Evolutionary conservation across 2,113 vertebrate species (phyloP).

Genomic region (Nothobranchius furzeri): DNA sequence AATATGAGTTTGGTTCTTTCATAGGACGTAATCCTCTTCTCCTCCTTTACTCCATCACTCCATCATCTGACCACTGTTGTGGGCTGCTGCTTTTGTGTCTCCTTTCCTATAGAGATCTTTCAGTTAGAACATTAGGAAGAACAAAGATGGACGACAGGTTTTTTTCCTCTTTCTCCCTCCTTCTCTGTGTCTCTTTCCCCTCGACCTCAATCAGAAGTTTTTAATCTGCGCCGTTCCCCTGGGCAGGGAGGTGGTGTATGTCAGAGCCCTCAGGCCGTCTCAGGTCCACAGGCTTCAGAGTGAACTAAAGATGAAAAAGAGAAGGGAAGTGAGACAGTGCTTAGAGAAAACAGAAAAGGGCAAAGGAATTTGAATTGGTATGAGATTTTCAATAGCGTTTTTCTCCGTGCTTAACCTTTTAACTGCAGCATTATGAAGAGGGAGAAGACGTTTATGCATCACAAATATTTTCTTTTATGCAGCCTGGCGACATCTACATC

Average conservation of each 20-base stretch:
- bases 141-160: constrained; percentile 70
- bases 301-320: constrained; percentile 74
- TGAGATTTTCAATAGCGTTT: constrained; percentile 39
- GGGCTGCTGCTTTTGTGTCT: constrained; percentile 50
- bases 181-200: constrained; percentile 47
- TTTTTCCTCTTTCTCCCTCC: constrained; percentile 40
- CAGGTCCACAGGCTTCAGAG: constrained; percentile 63
- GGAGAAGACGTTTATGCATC: constrained; percentile 36
- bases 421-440: constrained; percentile 41
- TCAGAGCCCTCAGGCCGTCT: constrained; percentile 63
- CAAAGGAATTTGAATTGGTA: constrained; percentile 55
- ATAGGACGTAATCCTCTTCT: constrained; percentile 46
- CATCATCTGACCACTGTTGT: constrained; percentile 57
- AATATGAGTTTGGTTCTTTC: constrained; percentile 59
- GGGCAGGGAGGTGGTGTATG: constrained; percentile 66
- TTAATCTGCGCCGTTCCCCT: constrained; percentile 63
- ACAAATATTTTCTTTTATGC: constrained; percentile 34
- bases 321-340: constrained; percentile 57
- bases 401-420: constrained; percentile 42
- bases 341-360: constrained; percentile 46
- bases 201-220: constrained; percentile 73
- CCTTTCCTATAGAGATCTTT: constrained; percentile 57
- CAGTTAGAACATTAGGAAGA: constrained; percentile 63
- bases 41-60: constrained; percentile 55
- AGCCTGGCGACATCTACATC: constrained; percentile 16